Conservation (phyloP, 2,888 invertebrate genomes). For the Mesorhabditis spiculigera region DNA sequence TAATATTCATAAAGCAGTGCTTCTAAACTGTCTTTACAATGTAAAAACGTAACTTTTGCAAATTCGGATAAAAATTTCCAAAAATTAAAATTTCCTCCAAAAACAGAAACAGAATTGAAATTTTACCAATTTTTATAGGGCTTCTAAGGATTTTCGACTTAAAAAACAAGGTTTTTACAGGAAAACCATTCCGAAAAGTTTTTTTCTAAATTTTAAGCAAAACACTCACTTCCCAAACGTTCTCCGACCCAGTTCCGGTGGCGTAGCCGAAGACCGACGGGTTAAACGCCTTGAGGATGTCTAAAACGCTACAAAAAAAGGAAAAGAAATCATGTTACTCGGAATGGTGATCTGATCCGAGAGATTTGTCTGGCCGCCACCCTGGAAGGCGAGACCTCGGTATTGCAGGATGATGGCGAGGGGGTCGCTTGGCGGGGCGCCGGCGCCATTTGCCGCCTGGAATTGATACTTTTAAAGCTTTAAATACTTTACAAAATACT, state of each 20-base stretch:
- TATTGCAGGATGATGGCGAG: conserved; percentile 43
- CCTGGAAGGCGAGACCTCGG: conserved; percentile 43
- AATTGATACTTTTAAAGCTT: not conserved
- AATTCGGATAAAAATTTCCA: too few species aligned
- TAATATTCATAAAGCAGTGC: too few species aligned
- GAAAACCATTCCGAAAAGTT: not conserved
- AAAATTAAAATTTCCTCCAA: not conserved
- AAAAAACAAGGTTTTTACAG: not conserved
- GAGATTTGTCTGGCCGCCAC: conserved; percentile 37
- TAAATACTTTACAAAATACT: not conserved
- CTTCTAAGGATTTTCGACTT: too few species aligned
- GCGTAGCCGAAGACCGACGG: conserved; percentile 66
- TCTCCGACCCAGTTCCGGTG: conserved; percentile 34
- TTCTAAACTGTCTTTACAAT: too few species aligned
- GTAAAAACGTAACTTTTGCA: too few species aligned
- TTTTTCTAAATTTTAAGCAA: not conserved
- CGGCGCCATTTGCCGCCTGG: conserved; percentile 47
- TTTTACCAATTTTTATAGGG: not conserved
- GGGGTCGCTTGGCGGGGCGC: conserved; percentile 36
- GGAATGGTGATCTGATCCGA: conserved; percentile 42
- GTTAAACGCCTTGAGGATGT: conserved; percentile 74
- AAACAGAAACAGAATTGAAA: not conserved
- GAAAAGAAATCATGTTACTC: conserved; percentile 20
- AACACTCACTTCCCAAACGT: conserved; percentile 38
- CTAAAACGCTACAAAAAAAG: conserved; percentile 19